Percentiles rank a stretch among this genome's conserved stretches.
phyloP scores from a whole-genome alignment of 1,140 invertebrate genomes.

The Micrasema longulum region DNA sequence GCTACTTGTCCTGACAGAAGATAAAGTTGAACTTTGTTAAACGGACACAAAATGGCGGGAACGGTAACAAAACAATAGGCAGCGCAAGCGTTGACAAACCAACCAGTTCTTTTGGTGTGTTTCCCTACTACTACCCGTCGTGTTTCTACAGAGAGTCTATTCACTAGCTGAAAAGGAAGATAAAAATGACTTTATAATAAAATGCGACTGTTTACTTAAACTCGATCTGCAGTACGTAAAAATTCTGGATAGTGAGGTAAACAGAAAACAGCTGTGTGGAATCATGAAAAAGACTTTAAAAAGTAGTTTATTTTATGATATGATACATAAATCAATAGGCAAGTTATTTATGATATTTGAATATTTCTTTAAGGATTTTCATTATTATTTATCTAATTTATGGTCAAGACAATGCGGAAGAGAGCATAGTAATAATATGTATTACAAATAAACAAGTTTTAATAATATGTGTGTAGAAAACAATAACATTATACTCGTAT shows the following conservation, averaged over 20 bases:
- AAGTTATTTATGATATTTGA: no score
- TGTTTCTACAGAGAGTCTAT: slow-evolving; percentile 81
- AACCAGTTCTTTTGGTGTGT: slow-evolving; percentile 83
- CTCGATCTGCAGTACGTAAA: background rate
- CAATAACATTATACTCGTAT: no score
- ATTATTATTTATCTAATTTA: no score
- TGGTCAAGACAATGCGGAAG: no score
- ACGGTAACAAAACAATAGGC: slow-evolving; percentile 96
- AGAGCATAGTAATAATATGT: no score
- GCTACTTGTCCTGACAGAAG: slow-evolving; percentile 90
- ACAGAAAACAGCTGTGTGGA: background rate
- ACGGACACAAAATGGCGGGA: slow-evolving; percentile 86
- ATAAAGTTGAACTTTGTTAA: slow-evolving; percentile 85
- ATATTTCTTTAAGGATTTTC: no score
- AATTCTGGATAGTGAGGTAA: background rate
- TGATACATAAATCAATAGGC: no score
- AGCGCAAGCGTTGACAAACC: slow-evolving; percentile 93
- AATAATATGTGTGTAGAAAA: no score
- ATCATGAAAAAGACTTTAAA: no score
- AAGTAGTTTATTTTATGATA: no score
- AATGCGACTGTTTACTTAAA: background rate
- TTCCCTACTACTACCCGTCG: slow-evolving; percentile 79
- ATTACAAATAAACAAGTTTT: no score
- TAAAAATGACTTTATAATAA: background rate
- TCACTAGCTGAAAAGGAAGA: slow-evolving; percentile 75